Base-by-base conservation (phyloP, 2,888 invertebrate species). In the Criorhina ranunculi region DNA sequence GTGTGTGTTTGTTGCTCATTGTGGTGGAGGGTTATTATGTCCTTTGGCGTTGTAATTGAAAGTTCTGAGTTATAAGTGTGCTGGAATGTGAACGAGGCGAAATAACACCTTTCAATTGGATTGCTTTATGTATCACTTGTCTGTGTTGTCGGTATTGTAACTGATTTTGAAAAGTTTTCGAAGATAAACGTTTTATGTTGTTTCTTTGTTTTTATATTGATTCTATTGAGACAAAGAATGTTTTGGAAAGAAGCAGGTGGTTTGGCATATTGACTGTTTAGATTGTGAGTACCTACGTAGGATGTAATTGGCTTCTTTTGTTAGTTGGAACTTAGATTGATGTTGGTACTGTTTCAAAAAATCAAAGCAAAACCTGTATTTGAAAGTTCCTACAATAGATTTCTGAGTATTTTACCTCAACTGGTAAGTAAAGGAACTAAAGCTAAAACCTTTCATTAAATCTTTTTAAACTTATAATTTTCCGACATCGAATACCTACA, bases 1-100 rank as follows among this genome's bases (percentile, higher is more conserved):
- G 66, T 76, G 75, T n/a, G n/a, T n/a, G n/a, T n/a, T n/a, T 66
- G 75, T 66, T 67, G 67, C 59, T 49, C 42, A 76, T 76, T 76
- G 40, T 67, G 31, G 15, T 12, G 6, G 15, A 19, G 57, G 40
- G 59, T 42, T 51, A 76, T 76, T 76, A 60, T 76, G 59, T 76
- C 76, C 76, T 76, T 76, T 67, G 59, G 67, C 67, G 49, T 67
- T 59, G 59, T 40, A 40, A 76, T 66, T 49, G 67, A 76, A 57
- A 44, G 57, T 57, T 66, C 75, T 57, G 49, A 40, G 44, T n/a
- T 51, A 19, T 11, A 33, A 24, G 33, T 15, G 35, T 46, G 57
- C 57, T 49, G 66, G 49, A 67, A 66, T 76, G 49, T 19, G 9
- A 60, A 31, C 51, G 46, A 35, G 59, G 5, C 35, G 24, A 51